These are phyloP conservation scores for Plestiodon gilberti DNA, from an alignment of 2,113 vertebrate species.

Conservation along the genomic window DNA sequence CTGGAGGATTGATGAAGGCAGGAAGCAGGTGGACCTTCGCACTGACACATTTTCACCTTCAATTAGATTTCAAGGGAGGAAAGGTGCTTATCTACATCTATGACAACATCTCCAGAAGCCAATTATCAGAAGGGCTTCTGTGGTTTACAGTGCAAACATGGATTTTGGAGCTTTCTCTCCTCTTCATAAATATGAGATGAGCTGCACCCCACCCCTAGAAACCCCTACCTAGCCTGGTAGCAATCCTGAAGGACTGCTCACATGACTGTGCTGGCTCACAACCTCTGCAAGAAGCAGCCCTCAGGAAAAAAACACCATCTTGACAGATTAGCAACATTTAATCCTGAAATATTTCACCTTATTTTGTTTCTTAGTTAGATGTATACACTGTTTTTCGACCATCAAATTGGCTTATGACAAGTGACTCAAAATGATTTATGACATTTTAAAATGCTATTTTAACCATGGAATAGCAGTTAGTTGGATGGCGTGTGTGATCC, in stretches of 20 bases:
- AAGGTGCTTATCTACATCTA: neutral
- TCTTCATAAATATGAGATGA: neutral
- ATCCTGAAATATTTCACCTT: neutral
- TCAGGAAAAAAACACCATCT: neutral
- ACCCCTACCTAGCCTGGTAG: too few species aligned
- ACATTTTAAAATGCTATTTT: too few species aligned
- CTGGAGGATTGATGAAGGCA: slow-evolving; percentile 4
- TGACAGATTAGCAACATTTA: neutral
- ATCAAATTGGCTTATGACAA: too few species aligned
- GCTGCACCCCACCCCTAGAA: neutral
- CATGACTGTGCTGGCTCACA: neutral
- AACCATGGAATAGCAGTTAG: too few species aligned
- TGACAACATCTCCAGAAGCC: neutral
- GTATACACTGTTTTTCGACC: too few species aligned
- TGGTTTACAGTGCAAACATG: neutral
- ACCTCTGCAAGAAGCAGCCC: neutral
- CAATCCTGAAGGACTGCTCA: neutral
- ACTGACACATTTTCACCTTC: slow-evolving; percentile 1
- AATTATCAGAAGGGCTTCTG: neutral
- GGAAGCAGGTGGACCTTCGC: neutral
- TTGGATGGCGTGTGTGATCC: too few species aligned
- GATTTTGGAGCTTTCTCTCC: neutral
- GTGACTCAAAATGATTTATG: too few species aligned
- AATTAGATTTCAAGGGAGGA: neutral
- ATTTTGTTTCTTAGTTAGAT: too few species aligned